These are phyloP conservation scores for Odocoileus hemionus DNA, from an alignment of 2,113 vertebrate genomes.

Conservation along the genomic window DNA sequence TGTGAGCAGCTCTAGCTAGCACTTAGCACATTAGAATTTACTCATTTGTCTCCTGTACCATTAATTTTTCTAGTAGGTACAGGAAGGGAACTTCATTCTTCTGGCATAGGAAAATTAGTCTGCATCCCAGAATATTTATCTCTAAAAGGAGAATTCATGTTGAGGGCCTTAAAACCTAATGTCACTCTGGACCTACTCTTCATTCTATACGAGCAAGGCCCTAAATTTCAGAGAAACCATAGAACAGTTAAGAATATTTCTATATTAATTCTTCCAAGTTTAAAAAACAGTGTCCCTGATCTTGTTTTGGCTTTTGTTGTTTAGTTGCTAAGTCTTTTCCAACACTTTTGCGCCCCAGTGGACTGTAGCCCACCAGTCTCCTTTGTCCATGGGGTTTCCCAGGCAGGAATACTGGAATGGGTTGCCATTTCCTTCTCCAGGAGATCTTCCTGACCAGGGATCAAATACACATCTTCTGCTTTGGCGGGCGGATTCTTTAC, in stretches of 20 bases:
- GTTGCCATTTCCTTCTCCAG: background rate
- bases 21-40: slow-evolving; percentile 12
- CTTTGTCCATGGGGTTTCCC: background rate
- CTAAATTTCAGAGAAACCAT: background rate
- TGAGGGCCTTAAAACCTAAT: background rate
- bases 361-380: background rate
- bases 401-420: background rate
- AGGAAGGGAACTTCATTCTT: background rate
- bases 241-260: background rate
- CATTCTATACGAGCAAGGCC: background rate
- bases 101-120: background rate
- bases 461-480: background rate
- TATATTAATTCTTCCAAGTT: background rate
- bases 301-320: background rate
- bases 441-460: background rate
- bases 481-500: background rate
- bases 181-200: background rate
- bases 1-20: background rate
- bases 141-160: background rate
- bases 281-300: background rate
- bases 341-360: background rate
- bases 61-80: background rate
- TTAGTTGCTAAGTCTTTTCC: background rate
- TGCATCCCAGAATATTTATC: background rate
- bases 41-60: background rate